phyloP scores from a whole-genome alignment of 1,140 invertebrate species.

The Dinoponera quadriceps region DNA sequence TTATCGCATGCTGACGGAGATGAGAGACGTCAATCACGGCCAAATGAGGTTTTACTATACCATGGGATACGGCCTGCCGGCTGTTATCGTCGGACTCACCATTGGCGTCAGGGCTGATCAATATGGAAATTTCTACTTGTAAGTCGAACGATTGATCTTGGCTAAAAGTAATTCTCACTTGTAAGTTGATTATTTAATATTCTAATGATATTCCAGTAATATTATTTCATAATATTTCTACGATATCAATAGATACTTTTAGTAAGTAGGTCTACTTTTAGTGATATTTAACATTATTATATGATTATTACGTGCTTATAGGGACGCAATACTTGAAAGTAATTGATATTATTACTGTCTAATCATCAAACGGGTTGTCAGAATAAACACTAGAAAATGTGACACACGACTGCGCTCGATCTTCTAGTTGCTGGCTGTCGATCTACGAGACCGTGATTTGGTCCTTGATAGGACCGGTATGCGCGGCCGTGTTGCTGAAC shows the following conservation, averaged over 20 bases:
- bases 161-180: no score
- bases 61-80: conserved; percentile 97
- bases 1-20: conserved; percentile 97
- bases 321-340: no score
- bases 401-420: background rate
- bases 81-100: conserved; percentile 95
- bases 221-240: no score
- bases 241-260: no score
- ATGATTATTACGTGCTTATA: no score
- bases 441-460: conserved; percentile 96
- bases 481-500: conserved; percentile 91
- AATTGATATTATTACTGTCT: no score
- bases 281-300: no score
- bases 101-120: conserved; percentile 97
- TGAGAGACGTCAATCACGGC: conserved; percentile 98
- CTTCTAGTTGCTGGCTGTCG: conserved; percentile 96
- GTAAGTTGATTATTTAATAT: no score
- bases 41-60: conserved; percentile 97
- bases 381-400: background rate
- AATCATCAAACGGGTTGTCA: no score
- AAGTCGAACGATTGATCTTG: conserved; percentile 84
- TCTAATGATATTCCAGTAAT: no score
- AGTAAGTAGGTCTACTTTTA: no score
- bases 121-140: conserved; percentile 97
- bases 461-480: conserved; percentile 95